Base-by-base conservation (phyloP, 1,140 invertebrate genomes). In the Protaetia brevitarsis region DNA sequence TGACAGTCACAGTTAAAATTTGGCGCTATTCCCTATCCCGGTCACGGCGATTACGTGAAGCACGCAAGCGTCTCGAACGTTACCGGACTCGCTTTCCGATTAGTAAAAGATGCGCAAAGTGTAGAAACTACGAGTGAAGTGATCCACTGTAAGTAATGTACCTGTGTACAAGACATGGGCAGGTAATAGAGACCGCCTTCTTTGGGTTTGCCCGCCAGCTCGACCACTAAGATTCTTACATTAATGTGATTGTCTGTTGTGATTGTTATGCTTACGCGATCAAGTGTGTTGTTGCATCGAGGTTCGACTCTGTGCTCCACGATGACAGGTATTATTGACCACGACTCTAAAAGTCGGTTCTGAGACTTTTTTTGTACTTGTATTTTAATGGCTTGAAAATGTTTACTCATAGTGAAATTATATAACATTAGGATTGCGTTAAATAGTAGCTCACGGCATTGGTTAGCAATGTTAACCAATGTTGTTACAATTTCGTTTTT, bases 181-280 rank as follows among this genome's bases (percentile, higher is more conserved):
- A 65, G 64, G 64, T 65, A 65, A 65, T 31, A 65, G 51, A 65
- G 51, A 41, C 64, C 64, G 64, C 64, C 64, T 59, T 65, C 64
- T 13, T 37, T 65, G 64, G 64, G 64, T 36, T 65, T 65, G 64
- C 64, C 64, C 64, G 64, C 57, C 34, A 65, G 64, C 64, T 65
- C 64, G 64, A 65, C 64, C 64, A 65, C 64, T 65, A 65, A 59
- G 64, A 65, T 57, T 65, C 64, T 65, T 65, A 65, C 29, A 30
- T 28, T 31, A 26, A 41, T 65, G 56, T 65, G 45, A 57, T 57
- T 65, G 64, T 57, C 31, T 65, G 57, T 27, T 59, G 57, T 59
- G 57, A 56, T 65, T 65, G 64, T 59, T 59, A 59, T 31, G 45
- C 64, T 59, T 65, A 65, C 23, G 56, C 64, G 64, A 59, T 65